A percentile compares a stretch with the other conserved stretches of the same genome.
Conservation (phyloP, 1,140 invertebrate species). For the Sarcophaga bullata region DNA sequence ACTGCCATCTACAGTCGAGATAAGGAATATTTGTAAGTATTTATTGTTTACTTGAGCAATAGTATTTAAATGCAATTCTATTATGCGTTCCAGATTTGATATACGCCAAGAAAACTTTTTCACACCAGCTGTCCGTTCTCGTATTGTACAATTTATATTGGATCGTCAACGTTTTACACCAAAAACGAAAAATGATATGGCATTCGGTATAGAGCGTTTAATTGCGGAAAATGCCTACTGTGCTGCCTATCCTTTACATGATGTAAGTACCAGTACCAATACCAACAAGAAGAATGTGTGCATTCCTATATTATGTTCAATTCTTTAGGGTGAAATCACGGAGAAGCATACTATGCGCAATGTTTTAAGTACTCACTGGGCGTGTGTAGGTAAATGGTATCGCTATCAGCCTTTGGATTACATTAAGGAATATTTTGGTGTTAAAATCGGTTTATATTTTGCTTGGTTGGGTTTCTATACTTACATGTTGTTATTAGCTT, state of each 20-base stretch:
- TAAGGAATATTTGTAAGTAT: conserved; percentile 85
- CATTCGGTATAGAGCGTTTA: conserved; percentile 86
- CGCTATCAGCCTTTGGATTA: conserved; percentile 91
- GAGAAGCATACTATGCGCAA: conserved; percentile 77
- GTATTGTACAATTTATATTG: conserved; percentile 92
- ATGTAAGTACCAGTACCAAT: conserved; percentile 72
- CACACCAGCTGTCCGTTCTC: conserved; percentile 82
- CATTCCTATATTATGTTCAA: not conserved
- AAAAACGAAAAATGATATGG: conserved; percentile 73
- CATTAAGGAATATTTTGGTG: conserved; percentile 91
- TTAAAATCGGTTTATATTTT: conserved; percentile 94
- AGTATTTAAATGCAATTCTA: not conserved
- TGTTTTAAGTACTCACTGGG: conserved; percentile 87
- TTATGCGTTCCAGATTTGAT: conserved; percentile 77
- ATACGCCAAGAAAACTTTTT: conserved; percentile 84
- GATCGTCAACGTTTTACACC: conserved; percentile 84
- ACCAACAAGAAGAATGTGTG: not conserved
- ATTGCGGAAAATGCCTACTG: conserved; percentile 80
- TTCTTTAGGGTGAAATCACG: conserved; percentile 75
- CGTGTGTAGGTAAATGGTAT: conserved; percentile 80
- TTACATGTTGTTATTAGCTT: conserved; percentile 88
- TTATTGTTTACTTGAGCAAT: not conserved
- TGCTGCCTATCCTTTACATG: conserved; percentile 91
- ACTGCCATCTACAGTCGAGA: conserved; percentile 87
- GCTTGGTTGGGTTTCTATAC: conserved; percentile 98